Base-by-base conservation (phyloP, 64 coral and sea anemone genomes). In the Exaiptasia diaphana region DNA sequence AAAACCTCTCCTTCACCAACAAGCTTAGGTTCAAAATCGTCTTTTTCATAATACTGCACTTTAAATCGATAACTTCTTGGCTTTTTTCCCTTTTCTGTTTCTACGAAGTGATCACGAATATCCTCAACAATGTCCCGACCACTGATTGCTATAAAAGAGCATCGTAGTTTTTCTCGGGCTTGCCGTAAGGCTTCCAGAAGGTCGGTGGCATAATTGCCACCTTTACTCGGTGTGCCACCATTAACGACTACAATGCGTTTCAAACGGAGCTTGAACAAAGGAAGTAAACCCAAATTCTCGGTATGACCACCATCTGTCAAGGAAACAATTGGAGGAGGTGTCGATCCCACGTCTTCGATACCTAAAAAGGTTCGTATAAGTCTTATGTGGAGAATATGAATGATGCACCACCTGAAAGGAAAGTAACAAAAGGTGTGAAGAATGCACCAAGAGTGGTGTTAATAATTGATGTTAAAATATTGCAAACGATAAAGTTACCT, bases 251-350 rank as follows among this genome's bases (percentile, higher is more conserved):
- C 80, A 50, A 85, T 84, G 54, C 60, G 72, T 41, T 62, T 5
- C 2, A 83, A 37, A 17, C 73, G 37, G 17, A 55, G 77, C 62
- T 83, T 84, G 38, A 91, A 53, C 17, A 91, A 72, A 20, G 79
- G 56, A 24, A 83, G 33, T 41, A 83, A 21, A 6, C 70, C 79
- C 42, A 91, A 64, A 49, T 91, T 91, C 46, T 91, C 88, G 32
- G 58, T 38, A 52, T 91, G 88, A 27, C 88, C 88, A 24, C 80
- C 88, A 48, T 91, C 83, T 38, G 77, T 93, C 50, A 92, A 64
- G 38, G 62, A 43, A 32, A 92, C 30, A 20, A 92, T 43, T 28
- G 90, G 58, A 35, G 90, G 90, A 7, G 90, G 83, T 35, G 58
- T 63, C 42, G 83, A 61, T 12, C 83, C 83, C 5, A 34, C 18